Percentiles rank a stretch among this genome's conserved stretches.
Evolutionary conservation across 92 coral and sea anemone genomes (phyloP).

Genomic region (Virgularia gustaviana): DNA sequence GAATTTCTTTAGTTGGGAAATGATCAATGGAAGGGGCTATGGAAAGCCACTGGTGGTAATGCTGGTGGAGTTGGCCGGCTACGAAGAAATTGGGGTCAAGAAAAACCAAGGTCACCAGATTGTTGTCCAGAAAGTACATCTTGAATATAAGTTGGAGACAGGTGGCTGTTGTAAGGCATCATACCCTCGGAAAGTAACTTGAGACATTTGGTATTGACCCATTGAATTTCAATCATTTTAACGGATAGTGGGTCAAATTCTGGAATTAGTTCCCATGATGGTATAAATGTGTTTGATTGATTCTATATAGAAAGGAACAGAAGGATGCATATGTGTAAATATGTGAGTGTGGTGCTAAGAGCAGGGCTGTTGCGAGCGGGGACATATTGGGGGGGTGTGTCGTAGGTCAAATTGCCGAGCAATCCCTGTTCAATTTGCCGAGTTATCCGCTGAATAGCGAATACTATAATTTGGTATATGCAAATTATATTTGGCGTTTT

Average conservation of each 20-base stretch:
- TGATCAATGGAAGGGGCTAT: not conserved
- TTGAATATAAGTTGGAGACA: not conserved
- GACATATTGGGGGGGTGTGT: too few species aligned
- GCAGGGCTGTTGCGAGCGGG: too few species aligned
- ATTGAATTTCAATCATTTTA: not conserved
- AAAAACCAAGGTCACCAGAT: not conserved
- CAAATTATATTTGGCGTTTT: too few species aligned
- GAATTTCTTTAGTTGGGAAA: not conserved
- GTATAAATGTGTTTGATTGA: not conserved
- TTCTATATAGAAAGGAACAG: not conserved
- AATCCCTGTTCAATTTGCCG: too few species aligned
- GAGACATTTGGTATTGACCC: constrained; percentile 4
- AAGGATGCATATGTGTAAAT: too few species aligned
- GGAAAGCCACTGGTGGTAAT: constrained; percentile 2
- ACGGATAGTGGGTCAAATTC: constrained; percentile 20
- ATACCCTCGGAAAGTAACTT: constrained; percentile 25
- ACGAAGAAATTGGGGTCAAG: not conserved
- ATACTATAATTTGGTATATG: too few species aligned
- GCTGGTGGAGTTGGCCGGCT: constrained; percentile 11
- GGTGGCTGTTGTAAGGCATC: constrained; percentile 16
- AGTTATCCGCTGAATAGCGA: too few species aligned
- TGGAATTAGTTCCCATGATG: constrained; percentile 9
- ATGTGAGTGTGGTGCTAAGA: too few species aligned
- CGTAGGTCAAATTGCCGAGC: too few species aligned
- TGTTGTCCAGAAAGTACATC: not conserved